Base-by-base conservation (phyloP, 2,888 invertebrate genomes). In the Heliothis peltigera region DNA sequence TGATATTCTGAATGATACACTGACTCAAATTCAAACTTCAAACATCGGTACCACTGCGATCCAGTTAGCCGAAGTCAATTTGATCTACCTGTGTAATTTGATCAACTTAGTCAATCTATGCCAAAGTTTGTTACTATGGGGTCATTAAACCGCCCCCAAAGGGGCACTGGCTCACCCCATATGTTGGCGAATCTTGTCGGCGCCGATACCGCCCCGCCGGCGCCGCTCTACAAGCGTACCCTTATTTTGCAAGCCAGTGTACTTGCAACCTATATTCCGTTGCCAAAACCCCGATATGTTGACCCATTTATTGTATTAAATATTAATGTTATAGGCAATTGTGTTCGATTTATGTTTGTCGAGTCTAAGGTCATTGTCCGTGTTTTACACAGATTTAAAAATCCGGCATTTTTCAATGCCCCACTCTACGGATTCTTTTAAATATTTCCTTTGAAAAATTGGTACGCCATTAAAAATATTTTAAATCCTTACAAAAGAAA, bases 131-230 rank as follows among this genome's bases (percentile, higher is more conserved):
- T 63, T 66, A 81, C 75, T 69, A 76, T 76, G 76, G 70, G 81
- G 82, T 85, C 83, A 84, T 85, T 84, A 86, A 77, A 81, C 81
- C 79, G 60, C 68, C 83, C 78, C 72, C 81, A 87, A 87, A 86
- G 82, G 84, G 83, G 80, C 78, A 86, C 75, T 75, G 77, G 81
- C 79, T 82, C 81, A 78, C 80, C 84, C 84, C 73, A 79, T 71
- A 71, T 76, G 81, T 78, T 86, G 84, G 84, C 87, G 83, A 88
- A 86, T 84, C 82, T 81, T 65, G 80, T 73, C 79, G 83, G 43
- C 81, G 70, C 66, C 72, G 59, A 47, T 60, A 19, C 64, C 71
- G 71, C 28, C 70, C 28, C 61, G 57, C 28, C 58, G 80, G 80
- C 81, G 81, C 80, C 81, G 55, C 78, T 73, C 72, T 73, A 77